Percentiles rank a stretch among this genome's conserved stretches.
Evolutionary conservation across 2,113 vertebrate species (phyloP).

Genomic region (Vulpes vulpes): DNA sequence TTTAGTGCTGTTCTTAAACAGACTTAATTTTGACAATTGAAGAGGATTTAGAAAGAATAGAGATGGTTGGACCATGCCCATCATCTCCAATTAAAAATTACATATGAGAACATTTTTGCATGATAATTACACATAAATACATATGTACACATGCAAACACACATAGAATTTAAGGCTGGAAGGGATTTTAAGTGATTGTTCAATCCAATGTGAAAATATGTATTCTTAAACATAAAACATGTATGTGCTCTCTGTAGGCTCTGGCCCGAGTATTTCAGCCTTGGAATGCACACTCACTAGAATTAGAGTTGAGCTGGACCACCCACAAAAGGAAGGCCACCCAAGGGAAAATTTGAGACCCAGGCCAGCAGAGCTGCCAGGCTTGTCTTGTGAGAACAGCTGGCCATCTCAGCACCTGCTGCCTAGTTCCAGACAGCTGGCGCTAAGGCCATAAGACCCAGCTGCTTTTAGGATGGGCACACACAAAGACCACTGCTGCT

Average conservation of each 20-base stretch:
- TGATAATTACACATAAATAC: not conserved
- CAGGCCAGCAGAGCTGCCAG: slow-evolving; percentile 58
- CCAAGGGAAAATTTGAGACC: slow-evolving; percentile 75
- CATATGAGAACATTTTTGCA: not conserved
- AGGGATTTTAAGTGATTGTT: slow-evolving; percentile 10
- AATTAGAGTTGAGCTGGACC: slow-evolving; percentile 71
- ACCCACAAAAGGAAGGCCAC: slow-evolving; percentile 81
- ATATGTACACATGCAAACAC: not conserved
- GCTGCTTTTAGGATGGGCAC: slow-evolving; percentile 72
- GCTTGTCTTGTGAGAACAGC: slow-evolving; percentile 69
- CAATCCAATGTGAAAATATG: slow-evolving; percentile 2
- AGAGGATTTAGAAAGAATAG: not conserved
- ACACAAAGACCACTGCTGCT: slow-evolving; percentile 49
- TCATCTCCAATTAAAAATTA: slow-evolving; percentile 18
- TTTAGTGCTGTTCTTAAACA: slow-evolving; percentile 13
- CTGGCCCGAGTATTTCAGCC: slow-evolving; percentile 24
- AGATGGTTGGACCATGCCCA: not conserved
- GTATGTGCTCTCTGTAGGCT: slow-evolving; percentile 23
- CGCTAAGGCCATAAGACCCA: slow-evolving; percentile 38
- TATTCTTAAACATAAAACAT: slow-evolving; percentile 70
- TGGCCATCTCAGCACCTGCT: slow-evolving; percentile 78
- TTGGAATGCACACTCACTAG: slow-evolving; percentile 64
- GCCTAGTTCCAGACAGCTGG: slow-evolving; percentile 74
- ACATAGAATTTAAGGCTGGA: slow-evolving; percentile 4
- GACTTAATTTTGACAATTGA: slow-evolving; percentile 11